A percentile compares a stretch with the other conserved stretches of the same genome.
Conservation (phyloP, 2,888 invertebrate species). For the Chalcis sispes region DNA sequence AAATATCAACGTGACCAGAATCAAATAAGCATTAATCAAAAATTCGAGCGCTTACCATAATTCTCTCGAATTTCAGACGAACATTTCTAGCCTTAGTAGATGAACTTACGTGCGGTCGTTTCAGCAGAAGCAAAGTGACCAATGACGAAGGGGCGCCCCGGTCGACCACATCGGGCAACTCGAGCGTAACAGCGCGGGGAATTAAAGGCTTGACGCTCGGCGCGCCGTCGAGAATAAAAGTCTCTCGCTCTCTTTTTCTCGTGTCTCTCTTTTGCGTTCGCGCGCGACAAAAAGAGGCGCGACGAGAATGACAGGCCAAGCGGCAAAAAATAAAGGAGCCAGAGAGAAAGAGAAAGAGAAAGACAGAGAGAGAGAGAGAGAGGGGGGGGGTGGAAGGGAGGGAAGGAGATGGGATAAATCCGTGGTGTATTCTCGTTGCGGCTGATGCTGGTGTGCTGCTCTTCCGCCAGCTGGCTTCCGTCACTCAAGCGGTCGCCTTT, state of each 20-base stretch:
- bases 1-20: too few relatives aligned
- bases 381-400: slow-evolving; percentile 42
- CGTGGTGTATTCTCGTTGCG: slow-evolving; percentile 52
- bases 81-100: slow-evolving; percentile 5
- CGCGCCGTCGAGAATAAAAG: slow-evolving; percentile 4
- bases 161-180: slow-evolving; percentile 32
- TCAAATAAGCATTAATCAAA: too few relatives aligned
- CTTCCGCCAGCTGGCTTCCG: slow-evolving; percentile 72
- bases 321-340: slow-evolving; percentile 2
- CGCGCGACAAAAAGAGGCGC: slow-evolving; percentile 40
- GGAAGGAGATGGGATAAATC: slow-evolving; percentile 62
- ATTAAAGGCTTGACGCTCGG: slow-evolving; percentile 49
- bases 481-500: slow-evolving; percentile 71
- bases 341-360: slow-evolving; percentile 60
- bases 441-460: slow-evolving; percentile 59
- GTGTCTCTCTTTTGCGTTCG: too few relatives aligned
- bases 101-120: too few relatives aligned
- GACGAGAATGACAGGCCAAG: slow-evolving; percentile 33
- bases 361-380: slow-evolving; percentile 63
- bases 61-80: slow-evolving; percentile 46
- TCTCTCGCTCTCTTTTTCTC: slow-evolving; percentile 1
- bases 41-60: not conserved
- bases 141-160: not conserved
- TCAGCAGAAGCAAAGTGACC: not conserved
- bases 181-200: slow-evolving; percentile 43